These are phyloP conservation scores for Arizona elegans DNA, from an alignment of 2,113 vertebrate genomes.

Conservation along the genomic window DNA sequence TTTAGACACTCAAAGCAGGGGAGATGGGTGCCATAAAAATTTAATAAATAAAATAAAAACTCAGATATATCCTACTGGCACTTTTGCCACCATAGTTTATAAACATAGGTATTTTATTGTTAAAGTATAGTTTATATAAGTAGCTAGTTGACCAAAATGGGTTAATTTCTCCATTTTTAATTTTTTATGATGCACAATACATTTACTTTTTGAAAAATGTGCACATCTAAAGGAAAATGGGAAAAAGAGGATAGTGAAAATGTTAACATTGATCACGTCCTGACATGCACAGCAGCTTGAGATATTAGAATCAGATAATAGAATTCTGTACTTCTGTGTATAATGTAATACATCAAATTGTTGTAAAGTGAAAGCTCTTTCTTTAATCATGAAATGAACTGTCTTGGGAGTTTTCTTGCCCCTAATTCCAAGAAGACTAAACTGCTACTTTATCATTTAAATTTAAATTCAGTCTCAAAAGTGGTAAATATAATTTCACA, in stretches of 20 bases:
- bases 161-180: neutral
- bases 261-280: slow-evolving; percentile 42
- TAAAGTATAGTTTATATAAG: slow-evolving; percentile 6
- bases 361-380: slow-evolving; percentile 43
- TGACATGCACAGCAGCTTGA: slow-evolving; percentile 24
- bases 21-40: neutral
- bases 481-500: slow-evolving; percentile 55
- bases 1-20: neutral
- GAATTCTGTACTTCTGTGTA: slow-evolving; percentile 47
- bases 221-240: slow-evolving; percentile 36
- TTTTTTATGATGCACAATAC: slow-evolving; percentile 25
- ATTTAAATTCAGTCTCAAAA: slow-evolving; percentile 60
- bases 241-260: slow-evolving; percentile 27
- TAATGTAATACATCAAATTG: slow-evolving; percentile 62
- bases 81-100: neutral
- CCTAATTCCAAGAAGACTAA: slow-evolving; percentile 59
- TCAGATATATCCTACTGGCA: neutral
- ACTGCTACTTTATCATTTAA: slow-evolving; percentile 68
- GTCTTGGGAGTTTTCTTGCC: slow-evolving; percentile 36
- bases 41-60: neutral
- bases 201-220: slow-evolving; percentile 52
- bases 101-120: neutral
- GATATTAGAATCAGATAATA: slow-evolving; percentile 57
- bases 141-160: neutral
- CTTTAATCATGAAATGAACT: slow-evolving; percentile 68